Evolutionary conservation across 2,797 vertebrate species (phyloP), one percentile per base, ranked within the genome.

Genomic region (Cuculus canorus): DNA sequence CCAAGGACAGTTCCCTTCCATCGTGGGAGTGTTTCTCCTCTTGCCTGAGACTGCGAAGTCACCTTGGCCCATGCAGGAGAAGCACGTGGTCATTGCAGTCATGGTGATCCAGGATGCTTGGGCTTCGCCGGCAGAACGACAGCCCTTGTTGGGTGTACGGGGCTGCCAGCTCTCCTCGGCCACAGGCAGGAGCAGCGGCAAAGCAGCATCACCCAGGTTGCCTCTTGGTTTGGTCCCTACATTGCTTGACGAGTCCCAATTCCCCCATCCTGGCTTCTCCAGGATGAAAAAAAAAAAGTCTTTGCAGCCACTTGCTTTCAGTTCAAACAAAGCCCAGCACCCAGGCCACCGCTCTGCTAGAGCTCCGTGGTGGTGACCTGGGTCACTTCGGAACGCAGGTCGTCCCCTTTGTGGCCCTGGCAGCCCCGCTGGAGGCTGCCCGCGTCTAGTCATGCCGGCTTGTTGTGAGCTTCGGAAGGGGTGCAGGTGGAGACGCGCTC

Each of bases 401-500:
- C 98, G 0, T 98, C 97, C 57, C 86, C 97, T 22, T 65, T 68
- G 3, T 37, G 72, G 7, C 96, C 94, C 53, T 24, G 91, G 93
- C 98, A 98, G 94, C 97, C 96, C 54, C 71, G 53, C 56, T 59
- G 95, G 88, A 87, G 90, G 92, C 96, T 97, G 86, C 97, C 97
- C 97, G 95, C 86, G 84, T 84, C 98, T 98, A 98, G 98, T 99
- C 99, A 99, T 96, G 98, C 98, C 1, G 97, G 98, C 91, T 97
- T 98, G 81, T 96, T 98, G 21, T 87, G 97, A 9, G 95, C 96
- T 5, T 97, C 97, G 0, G 98, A 97, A 2, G 97, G 97, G 17
- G 98, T 97, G 70, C 98, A 99, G 79, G 99, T 98, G 5, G 99
- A 99, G 28, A 98, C 76, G 0, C 97, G 98, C 79, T 99, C 99